Conservation (phyloP, 2,888 invertebrate genomes). For the Apamea monoglypha region DNA sequence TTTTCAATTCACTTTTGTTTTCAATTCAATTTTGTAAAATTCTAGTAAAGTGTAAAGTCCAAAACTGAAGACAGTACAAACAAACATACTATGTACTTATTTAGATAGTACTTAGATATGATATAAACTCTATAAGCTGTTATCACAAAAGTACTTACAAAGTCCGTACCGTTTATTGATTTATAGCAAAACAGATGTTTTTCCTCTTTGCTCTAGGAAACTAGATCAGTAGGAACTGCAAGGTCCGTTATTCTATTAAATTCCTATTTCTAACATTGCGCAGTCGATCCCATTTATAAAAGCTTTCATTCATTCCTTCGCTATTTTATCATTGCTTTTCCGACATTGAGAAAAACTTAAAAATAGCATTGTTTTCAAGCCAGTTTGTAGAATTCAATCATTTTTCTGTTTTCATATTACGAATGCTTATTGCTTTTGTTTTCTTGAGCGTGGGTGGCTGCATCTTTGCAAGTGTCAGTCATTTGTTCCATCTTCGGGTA, state of each 20-base stretch:
- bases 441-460: background rate
- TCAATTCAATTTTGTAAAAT: background rate
- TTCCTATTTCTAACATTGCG: background rate
- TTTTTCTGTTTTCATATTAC: background rate
- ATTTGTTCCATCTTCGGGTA: background rate
- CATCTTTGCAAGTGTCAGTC: too few species aligned
- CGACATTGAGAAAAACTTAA: background rate
- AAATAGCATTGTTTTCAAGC: background rate
- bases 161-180: background rate
- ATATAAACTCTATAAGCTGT: background rate
- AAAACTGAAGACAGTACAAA: background rate
- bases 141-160: background rate
- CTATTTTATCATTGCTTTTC: background rate
- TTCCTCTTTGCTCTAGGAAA: background rate
- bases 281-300: background rate
- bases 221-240: background rate
- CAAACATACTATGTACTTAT: background rate
- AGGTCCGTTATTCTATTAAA: background rate
- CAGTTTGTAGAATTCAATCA: conserved; percentile 1
- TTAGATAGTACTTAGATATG: background rate
- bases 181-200: background rate
- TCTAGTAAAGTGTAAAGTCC: conserved; percentile 1
- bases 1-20: too few species aligned
- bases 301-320: background rate
- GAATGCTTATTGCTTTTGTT: background rate